Evolutionary conservation across 2,888 invertebrate species (phyloP), one percentile per base, ranked within the genome.

Genomic region (Druceiella hillmani): DNA sequence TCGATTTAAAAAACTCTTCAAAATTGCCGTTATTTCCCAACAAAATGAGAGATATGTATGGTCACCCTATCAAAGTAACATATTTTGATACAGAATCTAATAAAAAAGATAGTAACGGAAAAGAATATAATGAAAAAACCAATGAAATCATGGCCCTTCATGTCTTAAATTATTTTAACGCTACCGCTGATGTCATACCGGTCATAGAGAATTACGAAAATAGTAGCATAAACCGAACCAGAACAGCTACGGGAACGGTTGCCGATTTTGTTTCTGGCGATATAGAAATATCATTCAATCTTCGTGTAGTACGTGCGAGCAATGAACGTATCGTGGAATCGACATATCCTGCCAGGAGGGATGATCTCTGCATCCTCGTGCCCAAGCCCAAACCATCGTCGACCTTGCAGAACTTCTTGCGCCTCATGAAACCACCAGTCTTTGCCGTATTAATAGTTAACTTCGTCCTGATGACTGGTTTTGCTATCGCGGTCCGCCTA

Each of bases 301-400:
- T 74, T 1, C 57, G 77, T 36, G 74, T 78, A 28, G 55, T 77
- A 3, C 66, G 72, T 36, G 63, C 65, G 32, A 60, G 64, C 1
- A 76, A 71, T 45, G 61, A 65, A 10, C 66, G 66, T 2, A 64
- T 62, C 33, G 68, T 73, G 10, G 78, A 78, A 38, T 62, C 63
- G 2, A 74, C 76, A 0, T 64, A 71, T 33, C 73, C 75, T 2
- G 57, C 74, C 4, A 57, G 52, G 6, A 70, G 76, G 41, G 76
- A 78, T 42, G 70, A 71, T 48, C 48, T 78, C 6, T 77, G 78
- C 50, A 73, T 77, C 33, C 45, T 78, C 15, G 61, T 76, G 4
- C 71, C 72, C 37, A 74, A 74, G 46, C 62, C 75, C 0, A 54
- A 55, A 6, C 57, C 56, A n/a, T 68, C 73, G 38, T 65, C 74